Evolutionary conservation across 2,888 invertebrate species (phyloP).

Genomic region (Drosophila mulleri): DNA sequence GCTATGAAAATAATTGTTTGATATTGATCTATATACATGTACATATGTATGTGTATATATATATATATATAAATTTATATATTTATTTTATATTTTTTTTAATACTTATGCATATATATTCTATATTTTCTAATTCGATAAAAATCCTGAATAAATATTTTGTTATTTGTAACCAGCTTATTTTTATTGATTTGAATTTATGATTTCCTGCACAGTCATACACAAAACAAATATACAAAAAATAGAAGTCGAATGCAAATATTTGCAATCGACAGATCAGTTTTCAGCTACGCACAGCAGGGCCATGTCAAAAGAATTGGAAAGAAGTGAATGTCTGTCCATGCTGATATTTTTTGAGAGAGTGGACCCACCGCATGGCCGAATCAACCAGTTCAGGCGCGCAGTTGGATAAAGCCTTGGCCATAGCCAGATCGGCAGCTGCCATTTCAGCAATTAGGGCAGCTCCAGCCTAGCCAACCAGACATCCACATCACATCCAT

Average conservation of each 20-base stretch:
- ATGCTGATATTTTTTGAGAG: constrained; percentile 40
- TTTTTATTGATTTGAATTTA: constrained; percentile 78
- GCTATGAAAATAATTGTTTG: background rate
- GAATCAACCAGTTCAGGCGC: constrained; percentile 76
- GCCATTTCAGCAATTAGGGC: constrained; percentile 73
- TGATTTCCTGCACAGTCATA: constrained; percentile 73
- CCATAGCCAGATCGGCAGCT: constrained; percentile 57
- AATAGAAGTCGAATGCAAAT: background rate
- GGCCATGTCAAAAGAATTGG: constrained; percentile 58
- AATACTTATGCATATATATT: no score
- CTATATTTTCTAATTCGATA: no score
- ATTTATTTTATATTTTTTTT: no score
- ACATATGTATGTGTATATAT: background rate
- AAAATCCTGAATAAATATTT: no score
- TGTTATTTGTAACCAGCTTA: background rate
- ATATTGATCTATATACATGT: background rate
- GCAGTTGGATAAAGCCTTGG: constrained; percentile 15
- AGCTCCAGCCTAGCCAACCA: constrained; percentile 5
- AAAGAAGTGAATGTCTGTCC: constrained; percentile 37
- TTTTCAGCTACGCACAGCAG: constrained; percentile 67
- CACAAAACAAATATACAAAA: background rate
- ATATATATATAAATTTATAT: no score
- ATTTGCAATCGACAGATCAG: constrained; percentile 35
- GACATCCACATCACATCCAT: constrained; percentile 11
- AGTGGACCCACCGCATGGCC: constrained; percentile 72